Evolutionary conservation across 2,113 vertebrate genomes (phyloP).

Genomic region (Eolophus roseicapilla): DNA sequence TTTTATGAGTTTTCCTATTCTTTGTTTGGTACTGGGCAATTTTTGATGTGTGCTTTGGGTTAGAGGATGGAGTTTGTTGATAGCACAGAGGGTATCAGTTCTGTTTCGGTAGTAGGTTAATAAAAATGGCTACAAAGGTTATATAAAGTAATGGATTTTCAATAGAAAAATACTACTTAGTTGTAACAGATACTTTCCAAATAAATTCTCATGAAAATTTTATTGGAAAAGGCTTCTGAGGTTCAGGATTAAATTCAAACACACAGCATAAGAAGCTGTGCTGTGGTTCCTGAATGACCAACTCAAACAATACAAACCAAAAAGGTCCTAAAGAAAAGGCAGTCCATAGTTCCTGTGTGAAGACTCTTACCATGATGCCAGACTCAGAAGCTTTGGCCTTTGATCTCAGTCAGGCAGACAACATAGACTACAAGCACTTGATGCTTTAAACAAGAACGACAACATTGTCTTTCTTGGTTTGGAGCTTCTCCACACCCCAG

Average conservation of each 20-base stretch:
- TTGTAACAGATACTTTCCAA: neutral
- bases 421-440: neutral
- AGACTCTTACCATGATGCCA: neutral
- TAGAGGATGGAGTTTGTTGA: neutral
- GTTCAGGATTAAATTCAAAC: neutral
- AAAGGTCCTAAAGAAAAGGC: neutral
- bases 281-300: neutral
- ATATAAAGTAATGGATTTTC: neutral
- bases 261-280: neutral
- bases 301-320: neutral
- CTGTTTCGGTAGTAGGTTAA: neutral
- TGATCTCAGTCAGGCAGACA: neutral
- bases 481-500: neutral
- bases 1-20: neutral
- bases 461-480: fast-evolving
- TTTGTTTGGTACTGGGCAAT: neutral
- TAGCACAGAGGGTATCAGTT: neutral
- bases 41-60: neutral
- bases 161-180: neutral
- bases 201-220: neutral
- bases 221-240: neutral
- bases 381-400: neutral
- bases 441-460: neutral
- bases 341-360: neutral
- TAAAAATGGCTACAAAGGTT: neutral